These are phyloP conservation scores for Cephus rjabovi DNA, from an alignment of 2,888 invertebrate genomes.

Conservation along the genomic window DNA sequence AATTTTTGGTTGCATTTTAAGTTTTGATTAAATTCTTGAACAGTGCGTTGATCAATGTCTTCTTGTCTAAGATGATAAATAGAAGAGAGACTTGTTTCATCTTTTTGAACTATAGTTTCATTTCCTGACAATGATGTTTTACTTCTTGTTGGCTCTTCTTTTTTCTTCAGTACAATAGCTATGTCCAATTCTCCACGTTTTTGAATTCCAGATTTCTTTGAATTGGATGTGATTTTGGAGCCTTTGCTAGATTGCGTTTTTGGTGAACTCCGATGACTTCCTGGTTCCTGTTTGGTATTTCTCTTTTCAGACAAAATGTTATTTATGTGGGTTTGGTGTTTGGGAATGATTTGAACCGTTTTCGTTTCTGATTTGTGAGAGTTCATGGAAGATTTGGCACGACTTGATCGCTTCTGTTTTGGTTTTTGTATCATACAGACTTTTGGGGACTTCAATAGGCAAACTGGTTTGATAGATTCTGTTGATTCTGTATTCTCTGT, in stretches of 20 bases:
- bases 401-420: background rate
- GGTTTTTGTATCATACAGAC: background rate
- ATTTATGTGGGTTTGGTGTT: background rate
- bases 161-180: background rate
- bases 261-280: conserved; percentile 21
- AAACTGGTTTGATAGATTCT: background rate
- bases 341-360: background rate
- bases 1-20: background rate
- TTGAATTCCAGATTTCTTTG: background rate
- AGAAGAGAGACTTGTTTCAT: background rate
- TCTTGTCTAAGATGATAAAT: background rate
- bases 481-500: conserved; percentile 15
- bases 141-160: background rate
- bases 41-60: background rate
- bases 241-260: conserved; percentile 18
- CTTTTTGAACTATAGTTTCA: background rate
- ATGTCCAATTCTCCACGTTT: background rate
- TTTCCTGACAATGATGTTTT: background rate
- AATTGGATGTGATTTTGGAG: background rate
- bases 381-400: background rate
- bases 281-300: background rate
- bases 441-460: background rate
- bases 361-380: background rate
- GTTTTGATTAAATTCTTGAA: background rate
- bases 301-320: background rate